Evolutionary conservation across 2,888 invertebrate genomes (phyloP).

Genomic region (Torymus aiolomorphi): DNA sequence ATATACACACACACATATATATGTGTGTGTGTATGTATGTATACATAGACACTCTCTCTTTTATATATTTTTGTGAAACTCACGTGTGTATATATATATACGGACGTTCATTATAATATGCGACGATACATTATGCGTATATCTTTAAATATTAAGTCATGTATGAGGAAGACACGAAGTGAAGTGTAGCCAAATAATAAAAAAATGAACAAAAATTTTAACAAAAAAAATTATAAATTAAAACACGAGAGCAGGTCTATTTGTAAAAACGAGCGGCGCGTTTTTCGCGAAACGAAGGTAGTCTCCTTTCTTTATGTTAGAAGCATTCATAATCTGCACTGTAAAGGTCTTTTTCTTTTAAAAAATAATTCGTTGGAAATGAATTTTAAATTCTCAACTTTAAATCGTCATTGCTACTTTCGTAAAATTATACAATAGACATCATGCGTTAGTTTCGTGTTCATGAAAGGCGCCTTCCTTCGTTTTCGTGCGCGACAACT

Average conservation of each 20-base stretch:
- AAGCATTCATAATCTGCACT: background rate
- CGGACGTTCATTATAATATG: slow-evolving; percentile 67
- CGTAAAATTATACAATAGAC: background rate
- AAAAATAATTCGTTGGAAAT: no score
- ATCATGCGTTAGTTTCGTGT: background rate
- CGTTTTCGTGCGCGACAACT: slow-evolving; percentile 42
- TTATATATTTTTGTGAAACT: slow-evolving; percentile 76
- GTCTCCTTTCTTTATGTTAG: slow-evolving; percentile 5
- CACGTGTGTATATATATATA: slow-evolving; percentile 74
- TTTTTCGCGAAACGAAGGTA: slow-evolving; percentile 33
- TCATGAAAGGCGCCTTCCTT: slow-evolving; percentile 6
- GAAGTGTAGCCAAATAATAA: slow-evolving; percentile 50
- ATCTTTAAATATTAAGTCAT: slow-evolving; percentile 55
- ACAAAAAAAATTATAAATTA: slow-evolving; percentile 37
- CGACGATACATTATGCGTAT: slow-evolving; percentile 62
- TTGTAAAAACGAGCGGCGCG: slow-evolving; percentile 40
- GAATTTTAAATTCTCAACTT: background rate
- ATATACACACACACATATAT: slow-evolving; percentile 60
- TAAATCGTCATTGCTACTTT: slow-evolving; percentile 18
- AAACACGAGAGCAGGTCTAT: slow-evolving; percentile 45
- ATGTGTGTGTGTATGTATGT: slow-evolving; percentile 64
- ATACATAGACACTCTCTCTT: slow-evolving; percentile 72
- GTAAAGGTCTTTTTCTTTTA: slow-evolving; percentile 7
- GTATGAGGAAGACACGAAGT: slow-evolving; percentile 44
- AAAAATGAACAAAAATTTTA: slow-evolving; percentile 43